Base-by-base conservation (phyloP, 2,113 vertebrate genomes). In the Pedetes capensis region DNA sequence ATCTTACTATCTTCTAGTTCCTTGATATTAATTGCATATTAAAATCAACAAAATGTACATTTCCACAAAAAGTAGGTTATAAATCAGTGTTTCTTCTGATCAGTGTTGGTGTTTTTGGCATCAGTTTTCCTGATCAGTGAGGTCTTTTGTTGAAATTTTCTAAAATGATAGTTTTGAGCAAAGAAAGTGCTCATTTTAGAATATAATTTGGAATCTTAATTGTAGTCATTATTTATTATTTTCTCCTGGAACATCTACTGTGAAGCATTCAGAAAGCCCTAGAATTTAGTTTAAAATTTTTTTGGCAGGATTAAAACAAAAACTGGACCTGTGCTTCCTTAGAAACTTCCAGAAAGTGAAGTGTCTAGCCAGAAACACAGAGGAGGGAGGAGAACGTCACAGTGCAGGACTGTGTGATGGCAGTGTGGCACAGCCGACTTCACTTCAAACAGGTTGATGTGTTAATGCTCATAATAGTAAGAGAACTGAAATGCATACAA, bases 191-290 rank as follows among this genome's bases (percentile, higher is more conserved):
- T 76, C 37, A 34, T 72, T 64, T 76, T 82, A 72, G 76, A 68
- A 11, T 47, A 39, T 75, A n/a, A 71, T 79, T 75, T 74, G 81
- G 59, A 88, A 32, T 66, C 42, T 66, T 91, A 44, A 49, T 61
- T 92, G 49, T 49, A 68, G 8, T 53, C 32, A 51, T 39, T 44
- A 23, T 75, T 94, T 34, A 80, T 47, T 74, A 74, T n/a, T 94
- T 96, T 88, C 68, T 92, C 64, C 55, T 91, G 96, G 88, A 96
- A 84, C 22, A 79, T 76, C 93, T 92, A 44, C 84, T 97, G 39
- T 4, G n/a, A 98, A 94, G 53, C 53, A 57, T 83, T 86, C 88
- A 94, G 95, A 71, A 74, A 97, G 18, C 68, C 90, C 32, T 96
- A 94, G 78, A 42, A 47, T 82, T 96, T 94, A 93, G 82, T 74